phyloP scores from a whole-genome alignment of 2,888 invertebrate genomes.

The Chrysina gloriosa region DNA sequence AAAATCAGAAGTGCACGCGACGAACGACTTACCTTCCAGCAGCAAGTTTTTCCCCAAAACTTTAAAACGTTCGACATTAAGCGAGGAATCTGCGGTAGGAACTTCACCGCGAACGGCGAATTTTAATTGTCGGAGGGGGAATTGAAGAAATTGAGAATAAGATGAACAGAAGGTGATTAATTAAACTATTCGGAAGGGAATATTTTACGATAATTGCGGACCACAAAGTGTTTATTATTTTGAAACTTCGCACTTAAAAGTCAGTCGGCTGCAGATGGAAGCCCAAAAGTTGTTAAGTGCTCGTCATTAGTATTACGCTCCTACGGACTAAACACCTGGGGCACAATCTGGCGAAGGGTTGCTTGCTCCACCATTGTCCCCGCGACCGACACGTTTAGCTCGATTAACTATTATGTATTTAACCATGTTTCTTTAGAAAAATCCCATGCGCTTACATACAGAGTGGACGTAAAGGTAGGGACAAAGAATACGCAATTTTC shows the following conservation, averaged over 20 bases:
- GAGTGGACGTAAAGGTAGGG: neutral
- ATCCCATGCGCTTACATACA: neutral
- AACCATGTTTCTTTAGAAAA: too few species aligned
- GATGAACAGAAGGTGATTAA: conserved; percentile 46
- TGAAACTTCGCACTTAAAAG: conserved; percentile 62
- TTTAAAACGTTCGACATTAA: too few species aligned
- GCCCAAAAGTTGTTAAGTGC: conserved; percentile 54
- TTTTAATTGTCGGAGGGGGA: conserved; percentile 10
- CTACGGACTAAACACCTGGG: conserved; percentile 53
- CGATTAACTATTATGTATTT: conserved; percentile 2
- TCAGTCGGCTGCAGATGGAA: conserved; percentile 53
- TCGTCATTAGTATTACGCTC: conserved; percentile 54
- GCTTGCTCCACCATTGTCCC: conserved; percentile 16
- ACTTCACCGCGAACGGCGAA: neutral
- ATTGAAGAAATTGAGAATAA: conserved; percentile 34
- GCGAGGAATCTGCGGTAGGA: neutral
- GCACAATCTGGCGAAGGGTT: conserved; percentile 45
- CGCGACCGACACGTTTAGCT: conserved; percentile 14
- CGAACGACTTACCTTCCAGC: too few species aligned
- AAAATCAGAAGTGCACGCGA: neutral
- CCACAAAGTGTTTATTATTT: conserved; percentile 60
- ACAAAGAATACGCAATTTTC: too few species aligned
- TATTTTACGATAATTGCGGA: conserved; percentile 56
- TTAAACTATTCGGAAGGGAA: conserved; percentile 50
- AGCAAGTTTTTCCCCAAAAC: too few species aligned